Percentiles rank a stretch among this genome's conserved stretches.
These are phyloP conservation scores for Lagorchestes hirsutus DNA, from an alignment of 2,797 vertebrate genomes.

Conservation along the genomic window DNA sequence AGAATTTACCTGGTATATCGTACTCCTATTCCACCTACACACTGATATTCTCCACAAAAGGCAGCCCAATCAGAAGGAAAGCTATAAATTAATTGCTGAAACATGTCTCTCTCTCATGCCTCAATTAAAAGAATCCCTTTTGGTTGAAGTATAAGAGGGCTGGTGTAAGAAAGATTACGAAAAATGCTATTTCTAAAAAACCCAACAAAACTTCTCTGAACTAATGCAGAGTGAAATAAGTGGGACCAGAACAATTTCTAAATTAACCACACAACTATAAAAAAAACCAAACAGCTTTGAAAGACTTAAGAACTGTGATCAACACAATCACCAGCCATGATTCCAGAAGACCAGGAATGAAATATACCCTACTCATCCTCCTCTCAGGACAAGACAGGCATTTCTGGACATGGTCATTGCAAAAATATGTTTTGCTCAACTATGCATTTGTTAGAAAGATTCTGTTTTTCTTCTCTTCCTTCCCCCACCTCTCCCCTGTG, in stretches of 20 bases:
- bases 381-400: neutral
- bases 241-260: neutral
- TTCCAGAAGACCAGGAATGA: neutral
- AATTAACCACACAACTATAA: neutral
- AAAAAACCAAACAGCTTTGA: neutral
- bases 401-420: neutral
- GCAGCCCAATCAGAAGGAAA: neutral
- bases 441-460: neutral
- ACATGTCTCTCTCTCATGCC: neutral
- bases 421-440: neutral
- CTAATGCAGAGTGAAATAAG: neutral
- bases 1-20: neutral
- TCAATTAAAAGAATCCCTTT: neutral
- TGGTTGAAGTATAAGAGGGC: neutral
- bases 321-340: neutral
- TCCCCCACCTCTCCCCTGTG: too few relatives aligned
- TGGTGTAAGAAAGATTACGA: neutral
- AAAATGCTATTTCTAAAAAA: neutral
- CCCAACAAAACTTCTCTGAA: neutral
- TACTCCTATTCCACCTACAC: neutral
- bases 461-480: neutral
- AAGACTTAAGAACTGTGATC: neutral
- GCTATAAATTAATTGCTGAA: neutral
- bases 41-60: neutral
- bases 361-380: neutral